Evolutionary conservation across 2,797 vertebrate genomes (phyloP).

Genomic region (Vultur gryphus): DNA sequence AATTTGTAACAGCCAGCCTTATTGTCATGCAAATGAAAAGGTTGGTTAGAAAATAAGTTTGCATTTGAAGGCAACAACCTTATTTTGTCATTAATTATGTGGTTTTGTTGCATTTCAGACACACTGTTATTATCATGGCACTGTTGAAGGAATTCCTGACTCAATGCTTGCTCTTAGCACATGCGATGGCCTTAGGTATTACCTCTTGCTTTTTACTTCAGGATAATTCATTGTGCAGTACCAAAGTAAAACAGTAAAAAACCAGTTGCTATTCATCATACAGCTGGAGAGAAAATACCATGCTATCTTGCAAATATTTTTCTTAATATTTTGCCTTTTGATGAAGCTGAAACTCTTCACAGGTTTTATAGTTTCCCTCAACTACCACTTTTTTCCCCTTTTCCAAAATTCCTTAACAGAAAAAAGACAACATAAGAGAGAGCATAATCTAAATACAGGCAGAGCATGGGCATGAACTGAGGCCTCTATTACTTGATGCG

Average conservation of each 20-base stretch:
- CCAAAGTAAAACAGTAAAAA: neutral
- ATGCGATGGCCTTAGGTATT: conserved; percentile 85
- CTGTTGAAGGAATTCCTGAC: conserved; percentile 77
- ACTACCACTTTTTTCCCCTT: neutral
- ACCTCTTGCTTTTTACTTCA: neutral
- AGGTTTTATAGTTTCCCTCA: neutral
- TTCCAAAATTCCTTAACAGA: neutral
- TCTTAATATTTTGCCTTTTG: neutral
- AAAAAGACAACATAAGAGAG: neutral
- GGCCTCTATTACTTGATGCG: neutral
- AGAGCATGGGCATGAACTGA: neutral
- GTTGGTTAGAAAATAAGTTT: neutral
- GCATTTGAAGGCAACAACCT: neutral
- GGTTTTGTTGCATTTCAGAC: conserved; percentile 65
- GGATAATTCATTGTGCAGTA: neutral
- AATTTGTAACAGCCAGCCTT: neutral
- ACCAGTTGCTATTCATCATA: neutral
- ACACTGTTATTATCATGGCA: conserved; percentile 85
- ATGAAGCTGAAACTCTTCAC: neutral
- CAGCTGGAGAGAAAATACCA: neutral
- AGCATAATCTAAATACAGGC: neutral
- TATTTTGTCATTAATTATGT: conserved; percentile 5
- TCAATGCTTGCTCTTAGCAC: conserved; percentile 84
- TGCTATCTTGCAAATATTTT: neutral
- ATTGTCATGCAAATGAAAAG: neutral